Conservation (phyloP, 1,140 invertebrate genomes). For the Sarcophaga bullata region DNA sequence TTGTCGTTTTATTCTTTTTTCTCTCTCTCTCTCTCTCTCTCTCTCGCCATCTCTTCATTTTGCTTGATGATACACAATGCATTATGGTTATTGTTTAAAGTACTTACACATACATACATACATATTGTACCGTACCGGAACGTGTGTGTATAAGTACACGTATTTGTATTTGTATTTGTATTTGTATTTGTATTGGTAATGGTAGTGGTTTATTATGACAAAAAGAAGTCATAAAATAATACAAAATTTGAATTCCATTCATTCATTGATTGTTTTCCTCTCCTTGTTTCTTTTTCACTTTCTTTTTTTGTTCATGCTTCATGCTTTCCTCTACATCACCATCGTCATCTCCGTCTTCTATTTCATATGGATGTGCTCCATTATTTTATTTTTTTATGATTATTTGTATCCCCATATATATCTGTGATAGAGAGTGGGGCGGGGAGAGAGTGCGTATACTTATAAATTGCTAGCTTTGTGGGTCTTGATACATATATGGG, state of each 20-base stretch:
- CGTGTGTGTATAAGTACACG: neutral
- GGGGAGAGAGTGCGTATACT: neutral
- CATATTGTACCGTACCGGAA: no score
- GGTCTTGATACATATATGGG: no score
- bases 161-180: neutral
- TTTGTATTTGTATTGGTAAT: neutral
- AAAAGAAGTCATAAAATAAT: constrained; percentile 37
- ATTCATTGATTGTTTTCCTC: constrained; percentile 31
- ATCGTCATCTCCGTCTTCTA: no score
- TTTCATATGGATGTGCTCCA: neutral
- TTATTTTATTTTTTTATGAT: constrained; percentile 13
- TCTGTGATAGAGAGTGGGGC: neutral
- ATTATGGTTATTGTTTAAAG: no score
- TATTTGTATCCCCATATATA: neutral
- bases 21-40: no score
- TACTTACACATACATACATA: no score
- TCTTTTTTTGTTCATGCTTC: neutral
- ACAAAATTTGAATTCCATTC: constrained; percentile 32
- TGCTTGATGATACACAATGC: no score
- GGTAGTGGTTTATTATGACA: constrained; percentile 11
- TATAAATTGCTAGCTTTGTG: constrained; percentile 2
- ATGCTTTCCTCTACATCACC: no score
- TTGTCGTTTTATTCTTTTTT: no score
- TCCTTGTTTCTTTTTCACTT: neutral
- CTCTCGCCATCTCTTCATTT: no score